Evolutionary conservation across 2,797 vertebrate species (phyloP).

Genomic region (Phalanger gymnotis): DNA sequence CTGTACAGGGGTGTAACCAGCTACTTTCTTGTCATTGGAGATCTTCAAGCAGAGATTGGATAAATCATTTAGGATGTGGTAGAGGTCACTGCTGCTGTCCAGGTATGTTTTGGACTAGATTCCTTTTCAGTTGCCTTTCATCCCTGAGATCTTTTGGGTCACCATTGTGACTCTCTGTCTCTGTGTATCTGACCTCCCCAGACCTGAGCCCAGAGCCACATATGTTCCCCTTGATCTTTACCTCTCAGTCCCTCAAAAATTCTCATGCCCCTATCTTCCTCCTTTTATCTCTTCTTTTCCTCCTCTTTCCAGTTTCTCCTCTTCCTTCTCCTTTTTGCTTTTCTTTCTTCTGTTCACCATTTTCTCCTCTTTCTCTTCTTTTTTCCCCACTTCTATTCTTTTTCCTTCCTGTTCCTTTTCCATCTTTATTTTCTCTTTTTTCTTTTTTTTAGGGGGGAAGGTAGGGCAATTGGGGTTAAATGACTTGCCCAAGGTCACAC

Average conservation of each 20-base stretch:
- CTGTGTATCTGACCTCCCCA: background rate
- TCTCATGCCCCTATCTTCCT: background rate
- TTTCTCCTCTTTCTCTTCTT: background rate
- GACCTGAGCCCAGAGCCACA: background rate
- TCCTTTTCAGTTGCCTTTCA: background rate
- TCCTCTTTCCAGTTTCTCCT: background rate
- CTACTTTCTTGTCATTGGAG: background rate
- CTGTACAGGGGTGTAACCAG: background rate
- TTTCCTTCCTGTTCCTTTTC: background rate
- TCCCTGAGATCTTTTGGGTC: background rate
- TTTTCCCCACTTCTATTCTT: background rate
- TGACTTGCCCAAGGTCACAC: too few species aligned
- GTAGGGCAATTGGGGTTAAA: too few species aligned
- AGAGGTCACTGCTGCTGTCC: background rate
- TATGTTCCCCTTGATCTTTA: background rate
- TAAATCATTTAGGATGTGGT: background rate
- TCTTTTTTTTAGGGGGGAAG: too few species aligned
- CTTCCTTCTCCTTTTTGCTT: background rate
- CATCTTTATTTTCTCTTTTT: background rate
- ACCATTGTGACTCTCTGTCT: background rate
- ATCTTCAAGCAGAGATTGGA: background rate
- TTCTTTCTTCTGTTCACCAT: background rate
- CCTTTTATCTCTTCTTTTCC: background rate
- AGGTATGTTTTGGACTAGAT: background rate
- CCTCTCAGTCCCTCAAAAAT: background rate